Percentiles rank a stretch among this genome's conserved stretches.
phyloP scores from a whole-genome alignment of 2,888 invertebrate species.

The Drosophila ochracea region DNA sequence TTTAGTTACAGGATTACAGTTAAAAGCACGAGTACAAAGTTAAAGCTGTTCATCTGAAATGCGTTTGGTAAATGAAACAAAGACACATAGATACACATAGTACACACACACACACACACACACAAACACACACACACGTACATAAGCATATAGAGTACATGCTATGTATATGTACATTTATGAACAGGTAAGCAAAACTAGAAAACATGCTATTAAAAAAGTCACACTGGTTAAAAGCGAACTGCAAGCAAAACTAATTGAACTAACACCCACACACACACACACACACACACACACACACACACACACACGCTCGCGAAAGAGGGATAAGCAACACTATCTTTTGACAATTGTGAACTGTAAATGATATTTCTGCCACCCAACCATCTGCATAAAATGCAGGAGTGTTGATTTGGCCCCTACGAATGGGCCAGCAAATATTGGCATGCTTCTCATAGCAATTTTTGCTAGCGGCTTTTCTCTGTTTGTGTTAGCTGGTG shows the following conservation, averaged over 20 bases:
- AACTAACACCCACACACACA: background rate
- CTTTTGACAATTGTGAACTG: constrained; percentile 26
- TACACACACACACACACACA: background rate
- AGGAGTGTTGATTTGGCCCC: background rate
- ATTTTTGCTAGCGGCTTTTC: constrained; percentile 20
- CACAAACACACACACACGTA: background rate
- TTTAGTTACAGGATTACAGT: background rate
- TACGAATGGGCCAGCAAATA: constrained; percentile 23
- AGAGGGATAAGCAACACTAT: background rate
- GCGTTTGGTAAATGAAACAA: background rate
- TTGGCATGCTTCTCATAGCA: constrained; percentile 28
- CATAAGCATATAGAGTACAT: background rate
- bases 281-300: background rate
- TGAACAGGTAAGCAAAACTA: background rate
- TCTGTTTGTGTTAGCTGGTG: background rate
- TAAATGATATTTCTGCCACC: constrained; percentile 33
- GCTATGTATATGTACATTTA: background rate
- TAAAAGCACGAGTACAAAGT: background rate
- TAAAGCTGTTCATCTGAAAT: background rate
- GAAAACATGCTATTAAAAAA: background rate
- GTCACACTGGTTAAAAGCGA: background rate
- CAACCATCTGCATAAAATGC: background rate
- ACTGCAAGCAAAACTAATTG: background rate
- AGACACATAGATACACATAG: background rate
- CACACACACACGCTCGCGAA: background rate